Evolutionary conservation across 2,888 invertebrate species (phyloP), one percentile per base, ranked within the genome.

Genomic region (Aspidapion aeneum): DNA sequence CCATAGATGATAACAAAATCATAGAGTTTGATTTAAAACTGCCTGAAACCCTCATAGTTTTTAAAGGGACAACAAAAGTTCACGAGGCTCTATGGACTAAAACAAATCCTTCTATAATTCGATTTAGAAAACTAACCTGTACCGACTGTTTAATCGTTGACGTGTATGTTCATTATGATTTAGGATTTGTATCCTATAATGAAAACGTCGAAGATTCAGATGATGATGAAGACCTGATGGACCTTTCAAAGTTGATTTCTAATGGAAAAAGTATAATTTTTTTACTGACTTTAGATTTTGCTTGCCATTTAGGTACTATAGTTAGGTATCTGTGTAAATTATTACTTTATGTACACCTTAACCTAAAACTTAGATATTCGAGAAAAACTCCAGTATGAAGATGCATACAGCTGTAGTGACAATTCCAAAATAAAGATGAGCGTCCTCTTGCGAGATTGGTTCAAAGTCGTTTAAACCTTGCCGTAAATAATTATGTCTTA

Each of bases 101-200:
- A 52, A 52, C 18, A 52, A 18, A 52, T 18, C 18, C 54, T 17
- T 18, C 17, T 52, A 17, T 52, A 52, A 52, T 52, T 52, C 54
- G 54, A 18, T 52, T 52, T 52, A 52, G 35, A 12, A 35, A 35
- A 35, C 35, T 12, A 35, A 58, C 58, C 18, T 58, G 50, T 50
- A 58, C 35, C n/a, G 17, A 51, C 49, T 58, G 58, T 50, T 48
- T 16, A 21, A 49, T 49, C 35, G 18, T 35, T 35, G n/a, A 57
- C n/a, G 58, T 58, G 16, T 58, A 48, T 35, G 35, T 58, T 21
- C 58, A 58, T 48, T 58, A 58, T 48, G 19, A 58, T 48, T 58
- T 58, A 48, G 58, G 58, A 48, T 58, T 2, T 18, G 35, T 49
- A 9, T 19, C 12, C 16, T 58, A 58, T 49, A 16, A 56, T 19